Base-by-base conservation (phyloP, 64 coral and sea anemone genomes). In the Hydrozoanthus tunicans region DNA sequence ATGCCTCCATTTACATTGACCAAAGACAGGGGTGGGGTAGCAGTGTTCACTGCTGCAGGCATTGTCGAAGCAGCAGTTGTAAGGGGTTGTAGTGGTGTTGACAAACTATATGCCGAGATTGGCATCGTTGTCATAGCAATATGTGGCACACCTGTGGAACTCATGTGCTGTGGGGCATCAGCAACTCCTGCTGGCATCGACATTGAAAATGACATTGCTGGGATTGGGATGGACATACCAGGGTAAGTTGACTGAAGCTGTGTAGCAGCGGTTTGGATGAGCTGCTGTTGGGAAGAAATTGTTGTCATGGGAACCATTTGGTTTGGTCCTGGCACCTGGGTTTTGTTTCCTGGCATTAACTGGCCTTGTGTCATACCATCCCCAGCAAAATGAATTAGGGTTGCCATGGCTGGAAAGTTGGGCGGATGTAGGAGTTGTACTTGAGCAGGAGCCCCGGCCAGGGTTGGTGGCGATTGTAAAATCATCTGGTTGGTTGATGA, bases 261-360 rank as follows among this genome's bases (percentile, higher is more conserved):
- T 9, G 84, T 60, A 10, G 84, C 84, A 32, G 84, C 68, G 58
- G 84, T 67, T 25, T 88, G 84, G 61, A 88, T 88, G 6, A 88
- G 69, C 54, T 88, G 84, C 56, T 85, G 82, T 17, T 88, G 83
- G 5, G 84, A 59, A 73, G 84, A 53, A 57, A 88, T 69, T 51
- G 84, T 88, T 88, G 84, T 88, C 84, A 88, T 88, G 57, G 84
- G 15, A 60, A 74, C 70, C 68, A 88, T 73, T 88, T 72, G 84
- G 68, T 88, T 88, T 61, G 73, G 84, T 6, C 84, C 84, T 4
- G 54, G 56, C 53, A 74, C 23, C 6, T 88, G 84, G 11, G 54
- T 9, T 55, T 88, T 88, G 54, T 23, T 59, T 25, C 70, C 26
- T 26, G 69, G 56, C 56, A 88, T 60, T 32, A 88, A 74, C 68